Base-by-base conservation (phyloP, 2,797 vertebrate species). In the Champsocephalus esox region DNA sequence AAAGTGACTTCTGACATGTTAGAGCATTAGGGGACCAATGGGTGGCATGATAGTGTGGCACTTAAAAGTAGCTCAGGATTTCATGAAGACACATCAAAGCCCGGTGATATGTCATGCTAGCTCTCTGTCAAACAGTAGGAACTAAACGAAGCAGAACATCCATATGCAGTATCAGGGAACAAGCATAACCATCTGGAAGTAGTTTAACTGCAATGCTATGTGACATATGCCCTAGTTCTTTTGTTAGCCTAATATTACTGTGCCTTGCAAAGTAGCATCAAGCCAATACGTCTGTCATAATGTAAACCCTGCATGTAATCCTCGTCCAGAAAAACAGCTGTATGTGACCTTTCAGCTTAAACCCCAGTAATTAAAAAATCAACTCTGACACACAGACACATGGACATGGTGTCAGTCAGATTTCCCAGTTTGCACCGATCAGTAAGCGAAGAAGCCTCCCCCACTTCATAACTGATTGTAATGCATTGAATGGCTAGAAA, bases 361-460 rank as follows among this genome's bases (percentile, higher is more conserved):
- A 78, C 49, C 64, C 19, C 51, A 56, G 34, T 88, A 67, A 89
- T 90, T 92, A 76, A 69, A 58, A 58, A 48, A 38, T 82, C 73
- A 82, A 75, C 75, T 84, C 74, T 75, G 75, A 83, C 85, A 83
- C 70, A 56, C 44, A 46, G 52, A 72, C 56, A 82, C 79, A 67
- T 77, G 66, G 77, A 84, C 80, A 75, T 70, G 77, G 75, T 85
- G 73, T 70, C 73, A 79, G 73, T 58, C 56, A 66, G 55, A 72
- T 70, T 70, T 70, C 77, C 70, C 63, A 83, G 82, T 87, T 82
- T 81, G 82, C 63, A 77, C 61, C 75, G 82, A 68, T 86, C 74
- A 86, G 66, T 51, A 58, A 13, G 72, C 28, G 28, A 63, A 72
- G 65, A 78, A 73, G 56, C 77, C 58, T n/a, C 5, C 28, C 12